phyloP scores from a whole-genome alignment of 2,888 invertebrate species.

The Caenorhabditis zanzibari region DNA sequence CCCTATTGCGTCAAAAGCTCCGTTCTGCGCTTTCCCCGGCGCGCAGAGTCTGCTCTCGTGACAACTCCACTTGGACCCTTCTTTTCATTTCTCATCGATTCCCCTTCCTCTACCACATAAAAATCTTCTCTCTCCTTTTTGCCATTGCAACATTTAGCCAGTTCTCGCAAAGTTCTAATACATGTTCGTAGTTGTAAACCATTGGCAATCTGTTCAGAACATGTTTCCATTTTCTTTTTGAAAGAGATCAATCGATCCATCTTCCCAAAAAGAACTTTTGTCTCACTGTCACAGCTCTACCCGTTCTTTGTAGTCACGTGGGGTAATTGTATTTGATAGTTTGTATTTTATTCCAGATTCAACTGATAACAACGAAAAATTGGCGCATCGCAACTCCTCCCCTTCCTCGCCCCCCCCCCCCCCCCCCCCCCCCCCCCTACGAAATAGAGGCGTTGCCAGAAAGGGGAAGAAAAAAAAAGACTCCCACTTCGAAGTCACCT shows the following conservation, averaged over 20 bases:
- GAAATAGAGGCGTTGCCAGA: constrained; percentile 57
- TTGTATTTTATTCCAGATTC: constrained; percentile 43
- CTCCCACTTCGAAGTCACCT: constrained; percentile 46
- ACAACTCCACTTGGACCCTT: constrained; percentile 27
- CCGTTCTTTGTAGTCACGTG: constrained; percentile 60
- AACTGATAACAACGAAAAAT: constrained; percentile 23
- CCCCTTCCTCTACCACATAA: not conserved
- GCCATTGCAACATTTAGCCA: constrained; percentile 13
- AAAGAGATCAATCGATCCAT: constrained; percentile 14
- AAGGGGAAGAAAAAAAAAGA: constrained; percentile 16
- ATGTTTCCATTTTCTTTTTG: constrained; percentile 12
- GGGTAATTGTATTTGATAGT: constrained; percentile 21
- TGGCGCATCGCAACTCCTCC: constrained; percentile 28
- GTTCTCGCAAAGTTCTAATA: constrained; percentile 9
- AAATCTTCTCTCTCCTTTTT: too few species aligned
- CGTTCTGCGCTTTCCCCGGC: constrained; percentile 22
- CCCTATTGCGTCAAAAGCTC: constrained; percentile 29
- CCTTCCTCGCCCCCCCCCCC: constrained; percentile 37
- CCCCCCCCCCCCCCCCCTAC: constrained; percentile 41
- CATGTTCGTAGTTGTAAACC: constrained; percentile 33
- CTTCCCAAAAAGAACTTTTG: not conserved
- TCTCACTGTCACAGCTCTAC: constrained; percentile 16
- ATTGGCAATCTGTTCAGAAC: constrained; percentile 3
- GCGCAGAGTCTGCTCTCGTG: constrained; percentile 32
- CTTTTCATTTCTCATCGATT: constrained; percentile 37